Conservation (phyloP, 2,888 invertebrate species). For the Galerucella calmariensis region DNA sequence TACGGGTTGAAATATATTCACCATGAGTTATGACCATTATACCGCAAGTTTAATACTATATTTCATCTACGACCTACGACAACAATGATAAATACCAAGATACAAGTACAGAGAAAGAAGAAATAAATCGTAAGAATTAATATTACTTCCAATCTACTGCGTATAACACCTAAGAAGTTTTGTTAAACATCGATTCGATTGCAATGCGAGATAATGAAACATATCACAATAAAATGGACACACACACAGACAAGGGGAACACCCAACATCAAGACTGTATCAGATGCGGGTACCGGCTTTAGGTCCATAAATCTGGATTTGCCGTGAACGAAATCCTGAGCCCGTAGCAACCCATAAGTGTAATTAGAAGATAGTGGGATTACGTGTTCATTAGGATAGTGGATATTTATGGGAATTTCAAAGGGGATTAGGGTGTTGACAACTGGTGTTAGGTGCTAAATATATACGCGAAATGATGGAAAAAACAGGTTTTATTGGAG, state of each 20-base stretch:
- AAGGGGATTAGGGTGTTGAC: slow-evolving; percentile 57
- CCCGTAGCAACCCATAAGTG: slow-evolving; percentile 52
- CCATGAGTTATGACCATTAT: no score
- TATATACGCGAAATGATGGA: slow-evolving; percentile 20
- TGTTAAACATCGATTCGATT: slow-evolving; percentile 34
- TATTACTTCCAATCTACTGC: not conserved
- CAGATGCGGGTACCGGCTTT: slow-evolving; percentile 54
- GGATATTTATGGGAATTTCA: slow-evolving; percentile 58
- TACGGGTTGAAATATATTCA: no score
- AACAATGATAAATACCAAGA: no score
- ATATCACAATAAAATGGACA: slow-evolving; percentile 34
- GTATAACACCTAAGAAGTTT: slow-evolving; percentile 1
- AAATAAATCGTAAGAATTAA: not conserved
- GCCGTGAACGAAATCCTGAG: slow-evolving; percentile 51
- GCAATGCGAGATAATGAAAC: slow-evolving; percentile 27
- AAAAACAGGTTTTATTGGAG: not conserved
- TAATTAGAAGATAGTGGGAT: slow-evolving; percentile 61
- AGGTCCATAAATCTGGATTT: slow-evolving; percentile 52
- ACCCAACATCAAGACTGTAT: slow-evolving; percentile 37
- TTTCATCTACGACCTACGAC: no score
- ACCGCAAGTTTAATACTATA: no score
- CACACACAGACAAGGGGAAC: slow-evolving; percentile 9
- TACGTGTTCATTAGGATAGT: slow-evolving; percentile 60
- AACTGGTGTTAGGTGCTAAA: slow-evolving; percentile 46
- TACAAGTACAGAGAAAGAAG: no score